Evolutionary conservation across 2,797 vertebrate species (phyloP), one percentile per base, ranked within the genome.

Genomic region (Clarias fuscus): DNA sequence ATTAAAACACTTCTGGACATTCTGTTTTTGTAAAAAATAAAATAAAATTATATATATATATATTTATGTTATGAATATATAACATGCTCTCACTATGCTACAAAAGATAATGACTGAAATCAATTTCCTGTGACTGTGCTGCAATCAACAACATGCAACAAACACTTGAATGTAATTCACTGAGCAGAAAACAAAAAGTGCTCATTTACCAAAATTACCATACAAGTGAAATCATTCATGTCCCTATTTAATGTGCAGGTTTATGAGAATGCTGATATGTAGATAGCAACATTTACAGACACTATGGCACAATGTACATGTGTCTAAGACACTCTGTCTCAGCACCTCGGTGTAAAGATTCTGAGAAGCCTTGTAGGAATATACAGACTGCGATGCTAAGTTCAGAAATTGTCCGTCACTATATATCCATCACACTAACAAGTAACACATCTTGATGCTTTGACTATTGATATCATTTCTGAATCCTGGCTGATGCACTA

Each of bases 101-200:
- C 37, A 24, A 0, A 1, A 8, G 18, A 3, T 20, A 71, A 48
- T n/a, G 17, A 20, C 17, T 20, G 53, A 78, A 78, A 78, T 33
- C 75, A 33, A 33, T 58, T 27, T 13, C 1, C 53, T 11, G 33
- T 20, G 53, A 77, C 59, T 53, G 27, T 30, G 75, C 27, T 20
- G 27, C 56, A 77, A 76, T 58, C 56, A 59, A 59, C 27, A 78
- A 59, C 68, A 22, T 71, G 18, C 68, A 71, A 71, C 75, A 77
- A 77, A 77, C 75, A 77, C 15, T 77, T 56, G 27, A 56, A 75
- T 18, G 73, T 56, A 59, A 78, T 78, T 78, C 61, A 33, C 53
- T 13, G 15, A 58, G n/a, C 48, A 30, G 73, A n/a, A 56, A 56
- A 76, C n/a, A n/a, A 43, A 76, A 73, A 15, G 17, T 56, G 73